Percentiles rank a stretch among this genome's conserved stretches.
Conservation (phyloP, 2,888 invertebrate genomes). For the Ellobium chinense region DNA sequence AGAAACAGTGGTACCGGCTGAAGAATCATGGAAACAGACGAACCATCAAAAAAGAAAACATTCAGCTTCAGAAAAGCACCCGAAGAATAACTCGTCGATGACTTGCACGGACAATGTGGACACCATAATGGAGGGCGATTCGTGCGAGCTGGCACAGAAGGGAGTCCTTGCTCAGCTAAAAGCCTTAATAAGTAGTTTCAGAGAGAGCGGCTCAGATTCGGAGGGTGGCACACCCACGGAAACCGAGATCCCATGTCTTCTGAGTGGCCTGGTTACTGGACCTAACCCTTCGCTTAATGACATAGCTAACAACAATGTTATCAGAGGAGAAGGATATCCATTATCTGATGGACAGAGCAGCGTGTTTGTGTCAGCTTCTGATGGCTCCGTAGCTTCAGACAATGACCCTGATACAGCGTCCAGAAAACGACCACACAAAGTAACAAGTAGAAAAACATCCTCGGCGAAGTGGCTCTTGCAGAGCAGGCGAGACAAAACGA, state of each 20-base stretch:
- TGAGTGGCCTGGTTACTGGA: neutral
- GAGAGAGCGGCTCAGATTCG: neutral
- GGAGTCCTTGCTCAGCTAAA: constrained; percentile 10
- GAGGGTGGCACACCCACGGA: neutral
- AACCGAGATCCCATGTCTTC: neutral
- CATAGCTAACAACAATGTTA: neutral
- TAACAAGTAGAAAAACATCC: neutral
- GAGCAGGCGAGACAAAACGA: neutral
- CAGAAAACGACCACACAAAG: neutral
- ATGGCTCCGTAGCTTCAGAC: constrained; percentile 3
- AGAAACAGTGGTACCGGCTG: too few species aligned
- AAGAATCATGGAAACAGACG: too few species aligned
- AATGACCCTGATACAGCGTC: neutral
- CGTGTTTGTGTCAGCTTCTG: constrained; percentile 13
- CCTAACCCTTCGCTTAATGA: neutral
- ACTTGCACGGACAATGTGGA: neutral
- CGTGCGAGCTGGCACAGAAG: neutral
- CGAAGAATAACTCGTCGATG: too few species aligned
- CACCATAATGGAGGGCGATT: neutral
- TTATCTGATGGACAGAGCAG: constrained; percentile 25
- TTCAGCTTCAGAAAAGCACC: too few species aligned
- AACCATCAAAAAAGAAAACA: too few species aligned
- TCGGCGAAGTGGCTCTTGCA: neutral
- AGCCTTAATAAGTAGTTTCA: neutral
- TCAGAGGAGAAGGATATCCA: too few species aligned